A percentile compares a stretch with the other conserved stretches of the same genome.
phyloP scores from a whole-genome alignment of 1,140 invertebrate species.

The Lysiphlebus fabarum region DNA sequence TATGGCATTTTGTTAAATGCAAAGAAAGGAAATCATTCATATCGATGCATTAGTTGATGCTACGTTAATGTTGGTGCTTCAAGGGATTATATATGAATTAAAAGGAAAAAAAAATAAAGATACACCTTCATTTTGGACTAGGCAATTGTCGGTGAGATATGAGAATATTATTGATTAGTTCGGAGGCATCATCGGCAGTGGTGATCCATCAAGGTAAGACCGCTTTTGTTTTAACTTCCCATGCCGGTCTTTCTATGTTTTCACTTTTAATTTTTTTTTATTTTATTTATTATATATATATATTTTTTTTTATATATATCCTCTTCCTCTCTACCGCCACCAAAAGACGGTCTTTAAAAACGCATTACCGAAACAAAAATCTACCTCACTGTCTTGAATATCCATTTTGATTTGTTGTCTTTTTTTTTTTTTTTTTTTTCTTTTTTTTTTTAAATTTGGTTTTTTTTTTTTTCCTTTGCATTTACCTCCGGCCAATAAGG shows the following conservation, averaged over 20 bases:
- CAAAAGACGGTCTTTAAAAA: constrained; percentile 49
- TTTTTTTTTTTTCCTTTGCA: constrained; percentile 10
- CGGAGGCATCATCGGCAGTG: constrained; percentile 42
- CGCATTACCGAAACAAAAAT: constrained; percentile 43
- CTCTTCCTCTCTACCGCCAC: constrained; percentile 22
- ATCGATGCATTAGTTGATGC: too few species aligned
- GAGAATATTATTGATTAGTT: constrained; percentile 48
- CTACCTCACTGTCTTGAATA: not conserved
- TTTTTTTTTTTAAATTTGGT: constrained; percentile 9
- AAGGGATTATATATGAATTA: constrained; percentile 9
- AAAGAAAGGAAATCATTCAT: too few species aligned
- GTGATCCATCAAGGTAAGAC: constrained; percentile 45
- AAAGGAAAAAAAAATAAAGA: constrained; percentile 15
- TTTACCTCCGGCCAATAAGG: constrained; percentile 36
- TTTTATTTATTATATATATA: too few species aligned
- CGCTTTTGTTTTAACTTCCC: constrained; percentile 19
- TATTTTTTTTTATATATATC: constrained; percentile 20
- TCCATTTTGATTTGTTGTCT: not conserved
- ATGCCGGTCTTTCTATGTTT: constrained; percentile 17
- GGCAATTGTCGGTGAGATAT: constrained; percentile 39
- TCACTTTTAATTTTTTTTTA: constrained; percentile 11
- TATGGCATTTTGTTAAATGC: too few species aligned
- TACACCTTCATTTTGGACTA: constrained; percentile 49
- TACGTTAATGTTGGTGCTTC: constrained; percentile 9
- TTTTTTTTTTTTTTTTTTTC: constrained; percentile 4